Conservation (phyloP, 2,113 vertebrate species). For the Hypocryptadius cinnamomeus region DNA sequence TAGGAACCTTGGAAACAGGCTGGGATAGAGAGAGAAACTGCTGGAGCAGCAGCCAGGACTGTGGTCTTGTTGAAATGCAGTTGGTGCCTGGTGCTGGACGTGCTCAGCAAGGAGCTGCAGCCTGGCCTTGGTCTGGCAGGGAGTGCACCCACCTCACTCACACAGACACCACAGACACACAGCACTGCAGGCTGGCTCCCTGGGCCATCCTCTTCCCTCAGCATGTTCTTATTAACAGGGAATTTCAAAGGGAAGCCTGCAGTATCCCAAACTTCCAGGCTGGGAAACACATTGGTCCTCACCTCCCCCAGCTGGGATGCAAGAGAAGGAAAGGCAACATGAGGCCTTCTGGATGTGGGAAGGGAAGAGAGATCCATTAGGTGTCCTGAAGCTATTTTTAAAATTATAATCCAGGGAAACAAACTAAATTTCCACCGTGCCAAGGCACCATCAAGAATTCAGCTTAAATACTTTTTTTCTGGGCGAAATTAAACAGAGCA, state of each 20-base stretch:
- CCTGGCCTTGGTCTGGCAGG: background rate
- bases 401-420: background rate
- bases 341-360: background rate
- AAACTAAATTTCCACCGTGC: background rate
- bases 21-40: background rate
- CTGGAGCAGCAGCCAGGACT: background rate
- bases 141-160: background rate
- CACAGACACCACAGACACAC: background rate
- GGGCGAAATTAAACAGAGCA: background rate
- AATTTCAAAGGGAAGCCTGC: background rate
- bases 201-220: background rate
- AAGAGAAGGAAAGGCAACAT: background rate
- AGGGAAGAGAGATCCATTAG: background rate
- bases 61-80: background rate
- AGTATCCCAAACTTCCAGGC: background rate
- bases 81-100: background rate
- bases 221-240: background rate
- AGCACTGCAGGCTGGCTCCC: background rate
- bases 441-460: background rate
- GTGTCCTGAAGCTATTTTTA: background rate
- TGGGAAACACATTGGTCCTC: background rate
- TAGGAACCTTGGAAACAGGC: background rate
- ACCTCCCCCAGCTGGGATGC: background rate
- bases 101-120: background rate
- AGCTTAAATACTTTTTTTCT: conserved; percentile 12